Evolutionary conservation across 1,140 invertebrate genomes (phyloP).

Genomic region (Drosophila erecta): DNA sequence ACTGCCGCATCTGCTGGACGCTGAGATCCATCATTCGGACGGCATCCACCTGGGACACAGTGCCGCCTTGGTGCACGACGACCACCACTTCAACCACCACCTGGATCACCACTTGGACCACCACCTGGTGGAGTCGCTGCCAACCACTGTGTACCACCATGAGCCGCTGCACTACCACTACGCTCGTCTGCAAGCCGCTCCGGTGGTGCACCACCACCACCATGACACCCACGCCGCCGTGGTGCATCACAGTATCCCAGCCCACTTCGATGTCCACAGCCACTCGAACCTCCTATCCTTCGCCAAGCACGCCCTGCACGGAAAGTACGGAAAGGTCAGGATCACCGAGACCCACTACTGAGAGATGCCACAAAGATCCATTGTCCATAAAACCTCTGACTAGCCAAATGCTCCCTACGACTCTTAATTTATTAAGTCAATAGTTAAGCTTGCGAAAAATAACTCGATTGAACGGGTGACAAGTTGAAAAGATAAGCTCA

Average conservation of each 20-base stretch:
- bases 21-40: slow-evolving; percentile 65
- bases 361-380: slow-evolving; percentile 61
- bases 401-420: slow-evolving; percentile 34
- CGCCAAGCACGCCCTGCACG: slow-evolving; percentile 78
- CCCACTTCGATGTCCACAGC: slow-evolving; percentile 65
- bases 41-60: slow-evolving; percentile 74
- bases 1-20: slow-evolving; percentile 55
- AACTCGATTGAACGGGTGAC: slow-evolving; percentile 55
- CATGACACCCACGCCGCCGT: slow-evolving; percentile 67
- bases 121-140: slow-evolving; percentile 30
- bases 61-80: slow-evolving; percentile 60
- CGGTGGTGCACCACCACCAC: slow-evolving; percentile 64
- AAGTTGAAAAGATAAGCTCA: neutral
- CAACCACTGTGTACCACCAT: slow-evolving; percentile 65
- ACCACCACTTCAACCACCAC: slow-evolving; percentile 31
- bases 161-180: slow-evolving; percentile 49
- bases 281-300: slow-evolving; percentile 74
- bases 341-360: slow-evolving; percentile 82
- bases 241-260: slow-evolving; percentile 59
- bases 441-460: slow-evolving; percentile 45
- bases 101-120: slow-evolving; percentile 43
- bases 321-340: slow-evolving; percentile 78
- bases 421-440: slow-evolving; percentile 68
- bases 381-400: slow-evolving; percentile 23
- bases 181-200: slow-evolving; percentile 61